These are phyloP conservation scores for Clamator glandarius DNA, from an alignment of 2,797 vertebrate genomes.

Conservation along the genomic window DNA sequence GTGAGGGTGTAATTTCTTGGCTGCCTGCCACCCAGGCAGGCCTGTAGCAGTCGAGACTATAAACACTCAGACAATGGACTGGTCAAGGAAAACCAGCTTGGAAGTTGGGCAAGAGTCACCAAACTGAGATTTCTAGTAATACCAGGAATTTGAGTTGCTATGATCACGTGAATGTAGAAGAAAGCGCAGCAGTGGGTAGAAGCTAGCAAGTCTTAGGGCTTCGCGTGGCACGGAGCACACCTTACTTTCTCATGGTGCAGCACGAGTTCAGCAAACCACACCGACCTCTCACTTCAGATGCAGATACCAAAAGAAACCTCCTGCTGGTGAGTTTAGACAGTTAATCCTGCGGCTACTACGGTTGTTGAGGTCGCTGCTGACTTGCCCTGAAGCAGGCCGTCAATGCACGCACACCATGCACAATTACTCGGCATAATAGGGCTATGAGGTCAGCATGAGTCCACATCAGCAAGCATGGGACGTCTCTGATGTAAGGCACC, in stretches of 20 bases:
- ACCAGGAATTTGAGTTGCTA: slow-evolving; percentile 6
- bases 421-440: not conserved
- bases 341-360: not conserved
- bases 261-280: not conserved
- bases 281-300: not conserved
- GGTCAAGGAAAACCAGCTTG: slow-evolving; percentile 17
- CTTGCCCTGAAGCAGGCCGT: not conserved
- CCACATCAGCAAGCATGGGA: not conserved
- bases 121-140: slow-evolving; percentile 36
- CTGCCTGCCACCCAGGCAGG: slow-evolving; percentile 41
- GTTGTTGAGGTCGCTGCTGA: not conserved
- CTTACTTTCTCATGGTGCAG: not conserved
- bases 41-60: not conserved
- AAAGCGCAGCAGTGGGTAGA: not conserved
- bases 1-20: slow-evolving; percentile 49
- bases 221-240: not conserved
- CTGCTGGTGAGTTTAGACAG: not conserved
- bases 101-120: slow-evolving; percentile 35
- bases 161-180: not conserved
- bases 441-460: not conserved
- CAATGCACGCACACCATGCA: not conserved
- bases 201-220: not conserved
- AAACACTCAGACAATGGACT: not conserved
- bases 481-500: not conserved
- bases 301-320: not conserved